Conservation (phyloP, 2,797 vertebrate genomes). For the Sitta carolinensis region DNA sequence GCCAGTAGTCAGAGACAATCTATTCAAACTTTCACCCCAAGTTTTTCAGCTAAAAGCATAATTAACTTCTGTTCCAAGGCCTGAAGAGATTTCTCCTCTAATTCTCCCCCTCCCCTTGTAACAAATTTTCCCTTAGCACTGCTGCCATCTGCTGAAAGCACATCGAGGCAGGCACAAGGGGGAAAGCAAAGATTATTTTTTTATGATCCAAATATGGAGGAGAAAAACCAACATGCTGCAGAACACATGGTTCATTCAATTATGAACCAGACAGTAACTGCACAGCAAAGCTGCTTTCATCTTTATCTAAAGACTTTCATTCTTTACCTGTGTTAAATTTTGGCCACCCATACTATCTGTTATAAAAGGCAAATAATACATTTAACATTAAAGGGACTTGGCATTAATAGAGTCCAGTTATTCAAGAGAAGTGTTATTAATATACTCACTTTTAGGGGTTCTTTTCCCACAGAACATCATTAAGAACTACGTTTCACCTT, state of each 20-base stretch:
- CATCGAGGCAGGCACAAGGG: neutral
- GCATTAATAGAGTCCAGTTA: neutral
- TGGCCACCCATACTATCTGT: neutral
- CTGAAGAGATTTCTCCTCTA: neutral
- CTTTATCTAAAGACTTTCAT: neutral
- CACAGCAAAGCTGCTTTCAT: neutral
- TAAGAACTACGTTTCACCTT: neutral
- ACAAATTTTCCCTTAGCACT: neutral
- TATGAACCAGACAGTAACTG: neutral
- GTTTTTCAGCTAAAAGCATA: neutral
- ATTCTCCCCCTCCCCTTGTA: neutral
- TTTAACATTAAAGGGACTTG: neutral
- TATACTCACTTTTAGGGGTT: neutral
- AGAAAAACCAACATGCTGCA: neutral
- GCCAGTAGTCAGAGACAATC: neutral
- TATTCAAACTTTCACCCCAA: neutral
- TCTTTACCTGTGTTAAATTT: neutral
- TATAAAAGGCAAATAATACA: neutral
- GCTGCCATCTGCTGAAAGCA: conserved; percentile 64
- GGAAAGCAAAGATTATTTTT: neutral
- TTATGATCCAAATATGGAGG: neutral
- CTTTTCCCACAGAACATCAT: neutral
- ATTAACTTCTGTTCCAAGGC: neutral
- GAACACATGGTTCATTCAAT: neutral
- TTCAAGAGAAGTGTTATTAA: neutral